Base-by-base conservation (phyloP, 2,797 vertebrate genomes). In the Danio jaintianensis region DNA sequence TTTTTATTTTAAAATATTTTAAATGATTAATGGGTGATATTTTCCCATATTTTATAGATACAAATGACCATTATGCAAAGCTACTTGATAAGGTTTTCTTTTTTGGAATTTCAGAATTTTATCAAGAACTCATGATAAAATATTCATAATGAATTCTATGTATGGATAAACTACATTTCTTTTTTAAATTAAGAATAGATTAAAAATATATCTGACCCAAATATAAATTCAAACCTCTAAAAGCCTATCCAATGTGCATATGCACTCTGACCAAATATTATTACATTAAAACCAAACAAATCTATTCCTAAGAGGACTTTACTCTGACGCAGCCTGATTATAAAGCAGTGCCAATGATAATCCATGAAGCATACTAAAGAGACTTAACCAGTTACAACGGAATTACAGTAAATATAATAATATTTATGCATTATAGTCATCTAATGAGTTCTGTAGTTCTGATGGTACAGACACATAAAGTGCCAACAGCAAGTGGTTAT, bases 291-390 rank as follows among this genome's bases (percentile, higher is more conserved):
- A 9, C 40, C 29, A 61, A 15, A 38, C 29, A 72, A 40, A 58
- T 45, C 18, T 58, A 72, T 29, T 12, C 29, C 48, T 52, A 55
- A 53, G 36, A 42, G 36, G 68, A 55, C 10, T 70, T 53, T 70
- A 42, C 50, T 13, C 50, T 36, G 53, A 69, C 55, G 11, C 68
- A 53, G 16, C 6, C 53, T 18, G 11, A 70, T 89, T 89, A 90
- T 88, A 66, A 88, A 92, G 89, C 85, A 89, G 86, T 82, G 89
- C 91, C 89, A 85, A 85, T 79, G 92, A 92, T 91, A 88, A 92
- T 86, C 72, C 55, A 67, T 50, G 78, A 89, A 90, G 87, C 82
- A 82, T 83, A 92, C 86, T 87, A 90, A 88, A 70, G 87, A 81
- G 75, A 78, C 53, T 70, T 59, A 84, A 52, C 48, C 58, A 70